Conservation (phyloP, 2,797 vertebrate species). For the Acipenser oxyrinchus region DNA sequence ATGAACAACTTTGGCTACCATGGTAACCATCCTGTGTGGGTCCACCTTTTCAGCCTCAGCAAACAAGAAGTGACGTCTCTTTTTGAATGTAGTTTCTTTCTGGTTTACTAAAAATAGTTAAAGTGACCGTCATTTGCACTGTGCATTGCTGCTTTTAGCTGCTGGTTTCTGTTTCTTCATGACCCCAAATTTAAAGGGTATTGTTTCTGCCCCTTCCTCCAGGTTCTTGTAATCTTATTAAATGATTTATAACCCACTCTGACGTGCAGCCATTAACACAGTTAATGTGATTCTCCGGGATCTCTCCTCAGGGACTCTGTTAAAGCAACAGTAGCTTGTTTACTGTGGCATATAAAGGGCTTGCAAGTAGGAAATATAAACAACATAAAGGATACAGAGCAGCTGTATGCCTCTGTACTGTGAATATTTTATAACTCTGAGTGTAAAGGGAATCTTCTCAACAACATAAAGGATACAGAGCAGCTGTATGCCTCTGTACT, state of each 20-base stretch:
- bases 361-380: no score
- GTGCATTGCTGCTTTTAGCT: background rate
- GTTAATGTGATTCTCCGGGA: background rate
- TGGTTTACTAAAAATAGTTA: background rate
- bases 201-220: slow-evolving; percentile 9
- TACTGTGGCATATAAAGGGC: no score
- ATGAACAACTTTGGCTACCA: slow-evolving; percentile 49
- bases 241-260: slow-evolving; percentile 32
- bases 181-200: background rate
- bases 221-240: slow-evolving; percentile 25
- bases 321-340: slow-evolving; percentile 1
- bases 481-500: no score
- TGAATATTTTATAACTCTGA: no score
- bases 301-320: background rate
- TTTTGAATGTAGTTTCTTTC: background rate
- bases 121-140: background rate
- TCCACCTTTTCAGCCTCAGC: slow-evolving; percentile 12
- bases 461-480: no score
- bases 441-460: no score
- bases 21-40: slow-evolving; percentile 41
- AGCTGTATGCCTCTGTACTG: no score
- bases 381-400: no score
- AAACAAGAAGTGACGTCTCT: background rate
- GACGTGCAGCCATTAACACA: slow-evolving; percentile 6
- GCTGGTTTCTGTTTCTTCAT: background rate